Conservation (phyloP, 2,797 vertebrate species). For the Miopithecus talapoin region DNA sequence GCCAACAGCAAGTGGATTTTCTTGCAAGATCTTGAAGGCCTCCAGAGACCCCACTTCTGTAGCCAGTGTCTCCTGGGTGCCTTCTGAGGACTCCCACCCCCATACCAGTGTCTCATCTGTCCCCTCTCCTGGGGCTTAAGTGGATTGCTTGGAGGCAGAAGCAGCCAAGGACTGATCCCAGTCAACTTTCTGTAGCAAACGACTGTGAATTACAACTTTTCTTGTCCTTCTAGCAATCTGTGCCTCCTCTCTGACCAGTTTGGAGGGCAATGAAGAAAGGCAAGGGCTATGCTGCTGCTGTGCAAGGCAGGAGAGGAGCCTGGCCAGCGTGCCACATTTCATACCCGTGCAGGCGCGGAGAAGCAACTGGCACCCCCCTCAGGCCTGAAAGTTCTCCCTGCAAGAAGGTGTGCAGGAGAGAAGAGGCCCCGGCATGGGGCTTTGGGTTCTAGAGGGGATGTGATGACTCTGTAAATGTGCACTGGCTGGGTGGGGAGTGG, state of each 20-base stretch:
- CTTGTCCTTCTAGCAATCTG: neutral
- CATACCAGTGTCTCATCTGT: neutral
- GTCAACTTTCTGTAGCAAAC: slow-evolving; percentile 69
- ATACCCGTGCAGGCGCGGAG: slow-evolving; percentile 68
- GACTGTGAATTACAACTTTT: slow-evolving; percentile 72
- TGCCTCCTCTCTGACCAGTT: neutral
- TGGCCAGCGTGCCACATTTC: slow-evolving; percentile 49
- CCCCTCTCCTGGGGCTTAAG: neutral
- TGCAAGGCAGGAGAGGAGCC: neutral
- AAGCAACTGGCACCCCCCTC: neutral
- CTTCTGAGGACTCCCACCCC: neutral
- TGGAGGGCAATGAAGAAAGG: neutral
- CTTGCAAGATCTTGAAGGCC: neutral
- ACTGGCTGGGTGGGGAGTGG: neutral
- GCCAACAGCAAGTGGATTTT: neutral
- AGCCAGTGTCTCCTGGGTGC: neutral
- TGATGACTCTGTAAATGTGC: neutral
- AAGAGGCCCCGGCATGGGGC: neutral
- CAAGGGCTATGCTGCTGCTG: neutral
- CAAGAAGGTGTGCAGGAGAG: neutral
- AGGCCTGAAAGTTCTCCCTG: neutral
- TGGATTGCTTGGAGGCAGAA: slow-evolving; percentile 34
- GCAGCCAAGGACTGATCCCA: slow-evolving; percentile 26
- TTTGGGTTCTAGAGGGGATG: neutral
- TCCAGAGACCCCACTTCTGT: neutral